phyloP scores from a whole-genome alignment of 2,113 vertebrate species.

The Nothocercus julius region DNA sequence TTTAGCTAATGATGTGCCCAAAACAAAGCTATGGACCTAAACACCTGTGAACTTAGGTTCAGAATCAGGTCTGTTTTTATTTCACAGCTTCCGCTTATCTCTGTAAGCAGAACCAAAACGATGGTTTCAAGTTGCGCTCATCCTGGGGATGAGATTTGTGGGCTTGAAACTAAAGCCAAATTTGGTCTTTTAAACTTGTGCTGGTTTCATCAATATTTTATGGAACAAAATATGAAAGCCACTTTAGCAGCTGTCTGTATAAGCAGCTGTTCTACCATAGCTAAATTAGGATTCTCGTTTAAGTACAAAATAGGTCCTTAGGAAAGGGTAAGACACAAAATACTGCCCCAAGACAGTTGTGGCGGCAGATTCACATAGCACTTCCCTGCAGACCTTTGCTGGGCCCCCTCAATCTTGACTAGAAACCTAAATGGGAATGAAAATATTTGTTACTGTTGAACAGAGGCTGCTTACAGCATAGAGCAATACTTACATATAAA shows the following conservation, averaged over 20 bases:
- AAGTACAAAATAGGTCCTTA: background rate
- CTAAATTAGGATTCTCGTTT: background rate
- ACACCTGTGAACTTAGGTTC: conserved; percentile 25
- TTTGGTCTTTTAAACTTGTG: background rate
- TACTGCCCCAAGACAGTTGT: background rate
- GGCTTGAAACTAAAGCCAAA: conserved; percentile 4
- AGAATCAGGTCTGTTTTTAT: conserved; percentile 25
- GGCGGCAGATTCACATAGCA: background rate
- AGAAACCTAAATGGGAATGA: background rate
- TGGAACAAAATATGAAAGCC: background rate
- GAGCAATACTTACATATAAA: background rate
- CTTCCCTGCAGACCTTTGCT: background rate
- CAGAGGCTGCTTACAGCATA: background rate
- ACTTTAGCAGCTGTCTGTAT: background rate
- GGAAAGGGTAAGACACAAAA: background rate
- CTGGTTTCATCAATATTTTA: background rate
- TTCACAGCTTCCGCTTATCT: conserved; percentile 44
- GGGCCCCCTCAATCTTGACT: background rate
- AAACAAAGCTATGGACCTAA: background rate
- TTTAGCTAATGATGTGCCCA: background rate
- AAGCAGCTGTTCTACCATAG: background rate
- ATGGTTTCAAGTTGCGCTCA: conserved; percentile 16
- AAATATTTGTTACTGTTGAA: background rate
- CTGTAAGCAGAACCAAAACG: conserved; percentile 47
- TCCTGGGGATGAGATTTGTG: background rate